Conservation (phyloP, 2,113 vertebrate genomes). For the Mustela nigripes region DNA sequence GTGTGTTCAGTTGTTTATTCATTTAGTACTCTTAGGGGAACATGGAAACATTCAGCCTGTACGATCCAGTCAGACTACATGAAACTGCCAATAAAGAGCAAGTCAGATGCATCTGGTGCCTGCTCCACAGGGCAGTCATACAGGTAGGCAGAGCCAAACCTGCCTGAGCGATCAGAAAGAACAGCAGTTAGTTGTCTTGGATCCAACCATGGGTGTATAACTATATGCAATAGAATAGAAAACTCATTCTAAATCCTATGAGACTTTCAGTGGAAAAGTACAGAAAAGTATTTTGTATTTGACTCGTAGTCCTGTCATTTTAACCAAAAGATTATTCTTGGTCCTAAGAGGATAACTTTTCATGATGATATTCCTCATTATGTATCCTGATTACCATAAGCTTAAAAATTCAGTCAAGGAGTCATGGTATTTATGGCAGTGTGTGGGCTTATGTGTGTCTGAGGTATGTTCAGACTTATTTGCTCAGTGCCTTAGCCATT, state of each 20-base stretch:
- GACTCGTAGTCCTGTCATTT: background rate
- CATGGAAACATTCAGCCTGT: background rate
- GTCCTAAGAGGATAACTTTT: background rate
- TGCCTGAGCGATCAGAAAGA: background rate
- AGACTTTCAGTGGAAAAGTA: background rate
- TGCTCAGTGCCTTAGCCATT: background rate
- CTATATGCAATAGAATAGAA: background rate
- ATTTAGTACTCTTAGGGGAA: background rate
- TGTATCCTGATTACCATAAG: background rate
- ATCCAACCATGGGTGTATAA: background rate
- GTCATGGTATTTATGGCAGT: background rate
- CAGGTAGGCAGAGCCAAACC: background rate
- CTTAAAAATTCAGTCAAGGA: background rate
- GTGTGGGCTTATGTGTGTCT: background rate
- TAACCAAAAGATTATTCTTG: constrained; percentile 24
- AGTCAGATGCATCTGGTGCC: background rate
- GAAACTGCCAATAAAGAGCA: background rate
- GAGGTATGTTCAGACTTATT: background rate
- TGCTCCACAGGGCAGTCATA: background rate
- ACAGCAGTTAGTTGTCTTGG: background rate
- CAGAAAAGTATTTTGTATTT: constrained; percentile 3
- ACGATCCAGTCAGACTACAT: background rate
- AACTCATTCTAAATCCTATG: background rate
- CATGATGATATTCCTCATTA: background rate
- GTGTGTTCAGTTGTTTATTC: background rate